phyloP scores from a whole-genome alignment of 2,113 vertebrate genomes.

The Dicrurus megarhynchus region DNA sequence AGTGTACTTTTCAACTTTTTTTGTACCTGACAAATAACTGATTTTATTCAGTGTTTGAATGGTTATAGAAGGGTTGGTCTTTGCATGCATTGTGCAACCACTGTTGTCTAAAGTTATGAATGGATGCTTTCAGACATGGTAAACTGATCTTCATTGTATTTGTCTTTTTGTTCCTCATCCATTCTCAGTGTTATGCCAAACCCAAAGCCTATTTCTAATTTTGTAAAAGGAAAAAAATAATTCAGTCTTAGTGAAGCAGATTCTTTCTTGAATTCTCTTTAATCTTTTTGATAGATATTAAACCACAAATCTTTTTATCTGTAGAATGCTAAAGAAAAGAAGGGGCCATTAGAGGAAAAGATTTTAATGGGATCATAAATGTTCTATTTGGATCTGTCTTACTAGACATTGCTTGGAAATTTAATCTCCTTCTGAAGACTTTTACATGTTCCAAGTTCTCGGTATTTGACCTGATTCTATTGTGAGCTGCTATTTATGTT shows the following conservation, averaged over 20 bases:
- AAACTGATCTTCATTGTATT: background rate
- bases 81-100: background rate
- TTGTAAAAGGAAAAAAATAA: background rate
- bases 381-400: background rate
- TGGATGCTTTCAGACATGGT: background rate
- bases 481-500: background rate
- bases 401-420: background rate
- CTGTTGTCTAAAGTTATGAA: background rate
- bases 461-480: background rate
- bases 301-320: background rate
- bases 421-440: background rate
- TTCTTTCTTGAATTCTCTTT: background rate
- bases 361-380: background rate
- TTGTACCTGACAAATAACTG: background rate
- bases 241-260: background rate
- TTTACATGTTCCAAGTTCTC: background rate
- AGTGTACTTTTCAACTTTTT: background rate
- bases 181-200: background rate
- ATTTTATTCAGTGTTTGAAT: background rate
- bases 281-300: background rate
- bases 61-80: background rate
- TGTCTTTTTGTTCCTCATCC: background rate
- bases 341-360: background rate
- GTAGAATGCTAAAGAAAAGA: background rate
- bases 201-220: background rate